Evolutionary conservation across 92 coral and sea anemone species (phyloP).

Genomic region (Paragorgia papillata): DNA sequence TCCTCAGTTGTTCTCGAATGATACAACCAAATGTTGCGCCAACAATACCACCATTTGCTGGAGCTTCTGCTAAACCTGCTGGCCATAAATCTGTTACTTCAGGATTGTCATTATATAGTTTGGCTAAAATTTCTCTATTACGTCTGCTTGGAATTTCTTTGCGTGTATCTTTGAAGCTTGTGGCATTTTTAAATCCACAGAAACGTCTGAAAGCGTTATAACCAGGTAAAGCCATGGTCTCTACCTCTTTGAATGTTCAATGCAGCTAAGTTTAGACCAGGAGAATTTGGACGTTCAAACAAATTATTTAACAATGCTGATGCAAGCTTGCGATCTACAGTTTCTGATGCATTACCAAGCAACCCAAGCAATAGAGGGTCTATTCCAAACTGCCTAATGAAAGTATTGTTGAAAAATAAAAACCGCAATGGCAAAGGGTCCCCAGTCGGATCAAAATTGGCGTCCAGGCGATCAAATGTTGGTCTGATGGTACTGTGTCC

Average conservation of each 20-base stretch:
- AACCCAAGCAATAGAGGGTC: conserved; percentile 50
- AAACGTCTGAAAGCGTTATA: conserved; percentile 43
- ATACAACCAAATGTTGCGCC: conserved; percentile 27
- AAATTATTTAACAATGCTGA: not conserved
- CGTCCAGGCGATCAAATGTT: conserved; percentile 16
- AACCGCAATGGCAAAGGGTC: conserved; percentile 15
- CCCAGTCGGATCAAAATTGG: conserved; percentile 1
- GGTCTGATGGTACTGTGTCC: conserved; percentile 33
- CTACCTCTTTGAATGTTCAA: conserved; percentile 18
- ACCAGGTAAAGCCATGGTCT: conserved; percentile 8
- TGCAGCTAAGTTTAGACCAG: conserved; percentile 24
- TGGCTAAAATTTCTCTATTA: not conserved
- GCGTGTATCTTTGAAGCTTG: not conserved
- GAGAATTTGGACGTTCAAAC: conserved; percentile 8
- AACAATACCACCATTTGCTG: conserved; percentile 18
- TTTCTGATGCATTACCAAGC: conserved; percentile 39
- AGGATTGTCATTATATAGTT: conserved; percentile 3
- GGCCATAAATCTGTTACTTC: conserved; percentile 16
- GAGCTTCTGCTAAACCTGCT: conserved; percentile 29
- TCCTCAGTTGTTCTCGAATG: not conserved
- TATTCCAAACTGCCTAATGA: conserved; percentile 36
- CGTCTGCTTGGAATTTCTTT: not conserved
- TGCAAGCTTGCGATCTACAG: conserved; percentile 36
- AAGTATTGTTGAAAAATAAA: conserved; percentile 34
- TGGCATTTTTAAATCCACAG: conserved; percentile 28